These are phyloP conservation scores for Ovis canadensis DNA, from an alignment of 2,113 vertebrate species.

Conservation along the genomic window DNA sequence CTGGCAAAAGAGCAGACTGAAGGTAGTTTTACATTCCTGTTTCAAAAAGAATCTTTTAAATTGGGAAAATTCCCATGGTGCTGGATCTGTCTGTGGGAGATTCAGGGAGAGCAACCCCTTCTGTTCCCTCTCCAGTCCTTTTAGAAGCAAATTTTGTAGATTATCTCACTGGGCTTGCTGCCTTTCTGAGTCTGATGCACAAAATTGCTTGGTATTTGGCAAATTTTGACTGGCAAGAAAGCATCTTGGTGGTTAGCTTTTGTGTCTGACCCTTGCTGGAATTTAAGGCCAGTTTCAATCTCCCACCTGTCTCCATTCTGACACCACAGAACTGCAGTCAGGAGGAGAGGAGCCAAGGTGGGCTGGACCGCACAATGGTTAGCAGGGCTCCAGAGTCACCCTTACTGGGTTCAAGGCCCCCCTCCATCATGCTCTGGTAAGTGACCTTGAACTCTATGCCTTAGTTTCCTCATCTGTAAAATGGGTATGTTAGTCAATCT, in stretches of 20 bases:
- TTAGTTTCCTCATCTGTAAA: conserved; percentile 7
- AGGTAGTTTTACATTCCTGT: conserved; percentile 70
- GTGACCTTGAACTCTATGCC: not conserved
- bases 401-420: not conserved
- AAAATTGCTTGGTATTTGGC: conserved; percentile 33
- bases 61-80: conserved; percentile 58
- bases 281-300: not conserved
- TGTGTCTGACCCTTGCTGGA: conserved; percentile 27
- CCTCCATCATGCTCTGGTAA: not conserved
- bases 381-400: not conserved
- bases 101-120: not conserved
- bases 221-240: not conserved
- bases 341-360: not conserved
- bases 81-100: conserved; percentile 36
- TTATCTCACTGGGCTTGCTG: conserved; percentile 32
- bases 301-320: not conserved
- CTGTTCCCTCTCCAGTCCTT: not conserved
- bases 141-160: conserved; percentile 45
- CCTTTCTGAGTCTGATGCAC: not conserved
- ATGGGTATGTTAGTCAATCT: not conserved
- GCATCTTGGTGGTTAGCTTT: not conserved
- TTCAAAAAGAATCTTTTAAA: conserved; percentile 60
- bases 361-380: not conserved
- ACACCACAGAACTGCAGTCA: not conserved
- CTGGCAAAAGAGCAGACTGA: conserved; percentile 69